phyloP scores from a whole-genome alignment of 2,797 vertebrate genomes.

The Podarcis siculus region DNA sequence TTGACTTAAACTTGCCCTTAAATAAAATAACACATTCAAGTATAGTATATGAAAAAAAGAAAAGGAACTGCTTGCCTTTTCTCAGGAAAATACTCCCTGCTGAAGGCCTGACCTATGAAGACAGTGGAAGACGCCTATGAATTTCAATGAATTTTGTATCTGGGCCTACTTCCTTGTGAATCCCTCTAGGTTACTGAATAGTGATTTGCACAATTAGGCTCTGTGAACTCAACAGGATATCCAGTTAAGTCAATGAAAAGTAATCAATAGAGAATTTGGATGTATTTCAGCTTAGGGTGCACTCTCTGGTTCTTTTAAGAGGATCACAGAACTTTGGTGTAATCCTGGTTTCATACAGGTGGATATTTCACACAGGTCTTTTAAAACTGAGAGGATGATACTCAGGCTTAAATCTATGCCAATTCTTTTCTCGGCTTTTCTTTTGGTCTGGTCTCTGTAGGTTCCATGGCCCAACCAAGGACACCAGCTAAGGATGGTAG shows the following conservation, averaged over 20 bases:
- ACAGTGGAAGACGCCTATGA: background rate
- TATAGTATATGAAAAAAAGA: constrained; percentile 25
- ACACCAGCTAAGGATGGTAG: background rate
- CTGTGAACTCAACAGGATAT: background rate
- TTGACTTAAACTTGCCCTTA: constrained; percentile 38
- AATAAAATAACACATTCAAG: constrained; percentile 38
- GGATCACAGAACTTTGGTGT: background rate
- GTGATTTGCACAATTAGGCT: background rate
- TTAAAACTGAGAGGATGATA: background rate
- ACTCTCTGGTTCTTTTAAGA: background rate
- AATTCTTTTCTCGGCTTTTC: background rate
- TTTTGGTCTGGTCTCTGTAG: background rate
- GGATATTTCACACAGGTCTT: background rate
- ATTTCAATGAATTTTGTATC: constrained; percentile 17
- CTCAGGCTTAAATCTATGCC: background rate
- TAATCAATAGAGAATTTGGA: background rate
- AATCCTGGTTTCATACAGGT: background rate
- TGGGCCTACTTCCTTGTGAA: background rate
- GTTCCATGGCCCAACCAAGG: background rate
- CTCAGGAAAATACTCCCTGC: background rate
- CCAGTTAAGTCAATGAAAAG: background rate
- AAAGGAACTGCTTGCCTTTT: background rate
- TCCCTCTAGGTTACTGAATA: background rate
- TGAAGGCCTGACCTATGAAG: constrained; percentile 8
- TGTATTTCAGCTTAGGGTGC: background rate